These are phyloP conservation scores for Balanococcus diminutus DNA, from an alignment of 2,888 invertebrate species.

Conservation along the genomic window DNA sequence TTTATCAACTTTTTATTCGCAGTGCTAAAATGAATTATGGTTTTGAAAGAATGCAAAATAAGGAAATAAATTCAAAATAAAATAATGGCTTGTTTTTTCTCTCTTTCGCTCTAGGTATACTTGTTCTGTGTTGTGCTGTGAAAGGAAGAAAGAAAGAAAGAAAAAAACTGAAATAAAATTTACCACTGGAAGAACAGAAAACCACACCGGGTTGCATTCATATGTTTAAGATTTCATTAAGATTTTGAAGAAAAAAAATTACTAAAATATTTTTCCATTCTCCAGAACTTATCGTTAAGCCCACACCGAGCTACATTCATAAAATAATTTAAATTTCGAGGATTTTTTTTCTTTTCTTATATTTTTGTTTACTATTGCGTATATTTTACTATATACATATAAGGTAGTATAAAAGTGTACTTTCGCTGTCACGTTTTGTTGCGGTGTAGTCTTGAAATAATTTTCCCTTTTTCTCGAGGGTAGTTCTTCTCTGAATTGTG, in stretches of 20 bases:
- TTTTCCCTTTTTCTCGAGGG: neutral
- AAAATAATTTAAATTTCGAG: neutral
- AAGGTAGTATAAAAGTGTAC: neutral
- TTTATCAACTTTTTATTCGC: slow-evolving; percentile 22
- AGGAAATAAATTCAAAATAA: slow-evolving; percentile 35
- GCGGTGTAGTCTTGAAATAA: neutral
- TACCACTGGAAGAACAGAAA: neutral
- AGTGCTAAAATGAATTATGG: slow-evolving; percentile 12
- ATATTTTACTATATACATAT: neutral
- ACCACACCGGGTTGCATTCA: neutral
- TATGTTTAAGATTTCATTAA: slow-evolving; percentile 19
- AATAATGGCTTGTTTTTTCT: slow-evolving; percentile 17
- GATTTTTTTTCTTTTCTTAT: neutral
- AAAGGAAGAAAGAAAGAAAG: neutral
- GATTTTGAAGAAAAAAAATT: slow-evolving; percentile 34
- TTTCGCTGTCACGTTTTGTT: neutral
- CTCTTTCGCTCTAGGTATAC: neutral
- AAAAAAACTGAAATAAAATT: neutral
- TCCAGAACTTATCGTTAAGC: neutral
- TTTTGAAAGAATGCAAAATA: slow-evolving; percentile 32
- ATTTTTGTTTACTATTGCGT: neutral
- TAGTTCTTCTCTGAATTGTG: neutral
- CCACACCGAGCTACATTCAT: neutral
- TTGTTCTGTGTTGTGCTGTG: neutral
- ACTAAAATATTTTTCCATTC: slow-evolving; percentile 23